These are phyloP conservation scores for Sialia sialis DNA, from an alignment of 2,113 vertebrate genomes.

Conservation along the genomic window DNA sequence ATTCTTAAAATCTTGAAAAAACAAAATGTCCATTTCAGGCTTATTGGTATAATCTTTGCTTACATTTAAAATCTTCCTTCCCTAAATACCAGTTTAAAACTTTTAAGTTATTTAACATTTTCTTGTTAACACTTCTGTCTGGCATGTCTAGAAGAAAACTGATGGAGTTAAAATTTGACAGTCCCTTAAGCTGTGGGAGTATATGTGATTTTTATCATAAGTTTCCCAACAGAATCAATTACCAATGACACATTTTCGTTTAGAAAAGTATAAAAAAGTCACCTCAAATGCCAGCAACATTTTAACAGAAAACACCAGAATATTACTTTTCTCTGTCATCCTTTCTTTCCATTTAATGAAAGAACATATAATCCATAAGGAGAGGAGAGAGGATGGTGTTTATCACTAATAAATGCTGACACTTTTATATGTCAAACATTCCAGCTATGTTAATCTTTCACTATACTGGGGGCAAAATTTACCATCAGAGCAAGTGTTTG, in stretches of 20 bases:
- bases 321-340: neutral
- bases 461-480: neutral
- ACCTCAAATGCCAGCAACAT: neutral
- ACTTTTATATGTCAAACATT: conserved; percentile 5
- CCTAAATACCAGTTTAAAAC: neutral
- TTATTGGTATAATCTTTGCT: neutral
- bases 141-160: neutral
- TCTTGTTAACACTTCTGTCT: neutral
- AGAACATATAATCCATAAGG: conserved; percentile 19
- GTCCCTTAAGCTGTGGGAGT: neutral
- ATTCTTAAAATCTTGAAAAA: neutral
- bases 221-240: conserved; percentile 29
- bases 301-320: conserved; percentile 4
- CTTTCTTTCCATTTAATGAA: conserved; percentile 14
- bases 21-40: neutral
- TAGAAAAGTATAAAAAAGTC: conserved; percentile 7
- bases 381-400: neutral
- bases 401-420: conserved; percentile 20
- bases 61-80: neutral
- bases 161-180: conserved; percentile 4
- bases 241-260: neutral
- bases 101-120: neutral
- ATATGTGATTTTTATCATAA: neutral
- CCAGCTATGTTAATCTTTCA: neutral
- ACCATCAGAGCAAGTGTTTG: neutral